A percentile compares a stretch with the other conserved stretches of the same genome.
These are phyloP conservation scores for Drosophila nigritarsus DNA, from an alignment of 2,888 invertebrate species.

Conservation along the genomic window DNA sequence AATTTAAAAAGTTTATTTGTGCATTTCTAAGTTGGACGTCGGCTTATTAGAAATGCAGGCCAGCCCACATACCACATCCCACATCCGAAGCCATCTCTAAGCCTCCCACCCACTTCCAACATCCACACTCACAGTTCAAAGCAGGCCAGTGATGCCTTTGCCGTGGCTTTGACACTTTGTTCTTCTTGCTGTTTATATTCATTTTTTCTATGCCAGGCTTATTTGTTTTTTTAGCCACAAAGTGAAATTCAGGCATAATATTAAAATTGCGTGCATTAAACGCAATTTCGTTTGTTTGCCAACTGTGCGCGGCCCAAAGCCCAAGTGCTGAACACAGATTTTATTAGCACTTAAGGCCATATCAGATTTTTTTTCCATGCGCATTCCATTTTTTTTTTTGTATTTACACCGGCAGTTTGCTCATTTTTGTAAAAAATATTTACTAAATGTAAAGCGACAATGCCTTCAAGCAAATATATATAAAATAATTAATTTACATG, in stretches of 20 bases:
- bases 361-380: not conserved
- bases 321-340: slow-evolving; percentile 19
- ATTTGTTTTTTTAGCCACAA: slow-evolving; percentile 49
- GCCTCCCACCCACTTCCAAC: not conserved
- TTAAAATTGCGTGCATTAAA: slow-evolving; percentile 54
- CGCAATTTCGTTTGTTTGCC: slow-evolving; percentile 53
- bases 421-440: slow-evolving; percentile 22
- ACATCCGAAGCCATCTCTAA: not conserved
- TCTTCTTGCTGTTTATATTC: slow-evolving; percentile 18
- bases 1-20: slow-evolving; percentile 81
- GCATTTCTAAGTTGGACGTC: slow-evolving; percentile 74
- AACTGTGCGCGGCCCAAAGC: slow-evolving; percentile 24
- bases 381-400: slow-evolving; percentile 1
- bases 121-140: slow-evolving; percentile 57
- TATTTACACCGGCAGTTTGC: slow-evolving; percentile 20
- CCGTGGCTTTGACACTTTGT: slow-evolving; percentile 52
- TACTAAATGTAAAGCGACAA: slow-evolving; percentile 2
- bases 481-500: not conserved
- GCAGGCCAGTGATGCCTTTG: slow-evolving; percentile 35
- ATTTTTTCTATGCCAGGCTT: slow-evolving; percentile 19
- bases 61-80: not conserved
- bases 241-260: slow-evolving; percentile 40
- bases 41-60: slow-evolving; percentile 72
- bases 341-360: slow-evolving; percentile 57
- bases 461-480: not conserved